These are phyloP conservation scores for Tachysurus vachellii DNA, from an alignment of 2,113 vertebrate genomes.

Conservation along the genomic window DNA sequence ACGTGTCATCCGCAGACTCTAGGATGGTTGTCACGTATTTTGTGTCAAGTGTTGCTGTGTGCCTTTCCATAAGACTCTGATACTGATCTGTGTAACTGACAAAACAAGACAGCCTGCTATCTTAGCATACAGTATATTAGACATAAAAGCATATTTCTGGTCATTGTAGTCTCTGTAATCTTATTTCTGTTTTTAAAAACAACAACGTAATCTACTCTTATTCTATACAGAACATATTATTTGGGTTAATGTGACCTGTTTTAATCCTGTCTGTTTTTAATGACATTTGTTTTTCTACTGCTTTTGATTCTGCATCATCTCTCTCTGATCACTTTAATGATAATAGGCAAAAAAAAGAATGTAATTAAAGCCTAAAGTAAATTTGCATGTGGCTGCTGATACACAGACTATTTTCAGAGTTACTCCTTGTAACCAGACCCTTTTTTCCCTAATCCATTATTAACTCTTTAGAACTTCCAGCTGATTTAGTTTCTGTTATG, in stretches of 20 bases:
- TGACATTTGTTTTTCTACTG: neutral
- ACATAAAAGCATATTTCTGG: neutral
- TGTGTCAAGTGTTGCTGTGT: neutral
- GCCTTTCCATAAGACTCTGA: neutral
- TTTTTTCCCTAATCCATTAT: neutral
- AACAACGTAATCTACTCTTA: neutral
- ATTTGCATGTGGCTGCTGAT: neutral
- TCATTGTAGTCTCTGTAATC: neutral
- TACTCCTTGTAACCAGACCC: neutral
- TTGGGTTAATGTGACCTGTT: neutral
- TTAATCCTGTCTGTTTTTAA: neutral
- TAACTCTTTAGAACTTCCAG: neutral
- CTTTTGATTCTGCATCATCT: neutral
- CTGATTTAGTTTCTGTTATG: constrained; percentile 1
- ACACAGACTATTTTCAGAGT: neutral
- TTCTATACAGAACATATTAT: neutral
- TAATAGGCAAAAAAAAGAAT: neutral
- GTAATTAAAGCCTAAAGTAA: neutral
- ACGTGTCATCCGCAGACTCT: no score
- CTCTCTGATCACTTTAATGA: neutral
- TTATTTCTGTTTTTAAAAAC: neutral
- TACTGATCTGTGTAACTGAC: neutral
- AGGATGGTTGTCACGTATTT: neutral
- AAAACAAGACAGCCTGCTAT: neutral
- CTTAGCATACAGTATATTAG: neutral